Evolutionary conservation across 1,140 invertebrate genomes (phyloP), one percentile per base, ranked within the genome.

Genomic region (Whitmania pigra): DNA sequence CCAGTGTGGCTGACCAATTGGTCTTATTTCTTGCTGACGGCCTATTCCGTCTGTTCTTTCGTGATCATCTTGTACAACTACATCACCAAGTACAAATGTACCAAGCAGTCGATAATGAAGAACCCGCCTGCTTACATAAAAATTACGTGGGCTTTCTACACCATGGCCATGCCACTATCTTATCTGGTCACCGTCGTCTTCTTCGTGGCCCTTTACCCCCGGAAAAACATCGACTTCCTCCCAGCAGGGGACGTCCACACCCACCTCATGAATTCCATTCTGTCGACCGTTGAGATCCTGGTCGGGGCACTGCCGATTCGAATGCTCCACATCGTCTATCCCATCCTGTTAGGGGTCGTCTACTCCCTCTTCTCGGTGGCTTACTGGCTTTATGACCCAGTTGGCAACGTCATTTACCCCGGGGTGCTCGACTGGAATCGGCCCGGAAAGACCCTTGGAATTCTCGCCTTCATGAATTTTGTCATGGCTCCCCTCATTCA

Each of bases 1-100:
- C 22, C 22, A 63, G 57, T 63, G 6, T 63, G 22, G 22, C 57
- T 63, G 57, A 63, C 57, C 22, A 63, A 63, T 63, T 63, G 57
- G 57, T 22, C 57, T 31, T 63, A 63, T 20, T 63, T 63, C 57
- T 25, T 63, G 6, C 18, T 63, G 18, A 63, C 29, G 15, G 22
- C 29, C 22, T 31, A 63, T 63, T 63, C 22, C 0, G 22, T 63
- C 22, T 63, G 57, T 31, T 63, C 57, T 13, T 63, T 63, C 22
- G 57, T 63, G 22, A 63, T 31, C 6, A 18, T 63, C 57, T 20
- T 63, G 57, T 31, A 31, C 11, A 22, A 63, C 29, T 31, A 63
- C 29, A 13, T 63, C 22, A 63, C 22, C 11, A 63, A 63, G 22
- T 22, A 63, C 22, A 63, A 63, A 31, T 25, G 57, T n/a, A 4